phyloP scores from a whole-genome alignment of 2,888 invertebrate species.

The Epistrophe grossulariae region DNA sequence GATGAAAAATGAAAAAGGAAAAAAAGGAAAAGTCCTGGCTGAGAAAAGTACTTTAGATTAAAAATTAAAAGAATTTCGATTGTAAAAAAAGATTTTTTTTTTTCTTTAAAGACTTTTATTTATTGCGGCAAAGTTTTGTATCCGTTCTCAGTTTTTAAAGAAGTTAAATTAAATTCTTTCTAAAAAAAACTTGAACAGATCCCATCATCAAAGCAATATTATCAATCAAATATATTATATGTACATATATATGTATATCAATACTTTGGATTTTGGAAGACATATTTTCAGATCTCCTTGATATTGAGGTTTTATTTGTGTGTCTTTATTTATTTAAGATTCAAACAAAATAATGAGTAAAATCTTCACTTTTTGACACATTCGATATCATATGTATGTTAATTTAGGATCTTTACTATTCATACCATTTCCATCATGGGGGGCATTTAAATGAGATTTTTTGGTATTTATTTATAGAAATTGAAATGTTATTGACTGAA shows the following conservation, averaged over 20 bases:
- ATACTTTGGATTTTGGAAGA: background rate
- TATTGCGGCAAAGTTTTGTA: background rate
- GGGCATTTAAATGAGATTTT: background rate
- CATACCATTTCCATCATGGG: background rate
- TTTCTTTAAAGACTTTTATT: background rate
- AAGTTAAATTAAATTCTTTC: background rate
- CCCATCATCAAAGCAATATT: background rate
- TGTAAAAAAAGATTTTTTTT: background rate
- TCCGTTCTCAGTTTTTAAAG: background rate
- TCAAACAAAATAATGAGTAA: background rate
- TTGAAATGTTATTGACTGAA: slow-evolving; percentile 4
- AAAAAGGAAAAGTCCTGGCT: background rate
- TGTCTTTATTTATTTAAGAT: background rate
- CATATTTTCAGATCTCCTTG: background rate
- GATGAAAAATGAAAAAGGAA: background rate
- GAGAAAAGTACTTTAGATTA: background rate
- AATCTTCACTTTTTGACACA: slow-evolving; percentile 25
- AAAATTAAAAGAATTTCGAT: slow-evolving; percentile 5
- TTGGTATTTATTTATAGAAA: background rate
- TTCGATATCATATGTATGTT: slow-evolving; percentile 21
- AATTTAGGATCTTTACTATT: slow-evolving; percentile 1
- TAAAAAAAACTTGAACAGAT: background rate
- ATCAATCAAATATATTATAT: background rate
- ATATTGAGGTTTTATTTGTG: background rate
- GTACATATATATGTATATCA: background rate